phyloP scores from a whole-genome alignment of 1,140 invertebrate genomes.

The Ylistrum balloti region DNA sequence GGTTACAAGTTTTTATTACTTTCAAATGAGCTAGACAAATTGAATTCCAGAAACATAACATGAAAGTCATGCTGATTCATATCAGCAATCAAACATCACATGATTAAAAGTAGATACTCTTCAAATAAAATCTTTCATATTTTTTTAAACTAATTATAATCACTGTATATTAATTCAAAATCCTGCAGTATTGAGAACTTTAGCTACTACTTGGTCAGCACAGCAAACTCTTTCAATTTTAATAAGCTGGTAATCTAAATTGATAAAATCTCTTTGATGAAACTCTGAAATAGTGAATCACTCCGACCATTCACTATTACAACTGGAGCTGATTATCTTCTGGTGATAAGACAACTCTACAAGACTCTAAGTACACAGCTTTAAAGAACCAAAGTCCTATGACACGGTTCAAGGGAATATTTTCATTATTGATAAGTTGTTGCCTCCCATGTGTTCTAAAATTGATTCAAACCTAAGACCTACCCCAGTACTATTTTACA shows the following conservation, averaged over 20 bases:
- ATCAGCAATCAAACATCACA: not conserved
- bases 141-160: too few species aligned
- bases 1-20: not conserved
- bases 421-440: conserved; percentile 3
- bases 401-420: not conserved
- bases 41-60: not conserved
- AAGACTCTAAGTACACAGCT: not conserved
- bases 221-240: not conserved
- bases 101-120: too few species aligned
- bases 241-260: not conserved
- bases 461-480: not conserved
- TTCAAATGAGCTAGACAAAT: not conserved
- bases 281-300: not conserved
- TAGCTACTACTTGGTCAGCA: not conserved
- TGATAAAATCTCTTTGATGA: conserved; percentile 21
- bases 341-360: not conserved
- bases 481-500: not conserved
- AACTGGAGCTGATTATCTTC: conserved; percentile 8
- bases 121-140: too few species aligned
- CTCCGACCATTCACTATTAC: not conserved
- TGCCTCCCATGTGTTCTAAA: not conserved
- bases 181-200: too few species aligned
- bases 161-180: too few species aligned
- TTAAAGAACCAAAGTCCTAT: not conserved
- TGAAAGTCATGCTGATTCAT: not conserved